Evolutionary conservation across 2,113 vertebrate species (phyloP), one percentile per base, ranked within the genome.

Genomic region (Microcebus griseorufus): DNA sequence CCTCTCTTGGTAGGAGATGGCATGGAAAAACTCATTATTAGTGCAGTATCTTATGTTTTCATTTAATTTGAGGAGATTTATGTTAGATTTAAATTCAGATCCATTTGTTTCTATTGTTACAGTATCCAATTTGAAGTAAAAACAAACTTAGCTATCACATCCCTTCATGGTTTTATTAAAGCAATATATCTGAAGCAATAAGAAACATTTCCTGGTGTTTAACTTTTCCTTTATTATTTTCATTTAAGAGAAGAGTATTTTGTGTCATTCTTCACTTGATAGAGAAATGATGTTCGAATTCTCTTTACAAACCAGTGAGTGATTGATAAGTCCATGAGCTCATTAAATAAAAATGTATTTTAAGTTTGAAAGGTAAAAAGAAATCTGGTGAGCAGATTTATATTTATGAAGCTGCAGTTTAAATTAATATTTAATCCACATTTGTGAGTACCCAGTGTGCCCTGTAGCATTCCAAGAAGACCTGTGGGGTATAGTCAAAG

Each of bases 51-150:
- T 95, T 97, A 95, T 70, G 65, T 92, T 95, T 79, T 96, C 93
- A 84, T 78, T 97, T 91, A 96, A 96, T 93, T 81, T 94, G 82
- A 92, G 42, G 39, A 94, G 82, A 93, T 96, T 96, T 92, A 95
- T 89, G 89, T 84, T 90, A 87, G 39, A 95, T 93, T 97, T 91
- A 97, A 96, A 93, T 55, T 86, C 78, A 92, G 23, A 95, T 53
- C 5, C 58, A 75, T 76, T 96, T 96, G 79, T 60, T 85, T 97
- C 88, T 83, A 86, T 22, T 91, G 78, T 78, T 72, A 13, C 20
- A 94, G 76, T 58, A 75, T 39, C 29, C 81, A 75, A 64, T 95
- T 81, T 94, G 95, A 97, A 92, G 93, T 64, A 96, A 96, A 97
- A 92, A 96, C 62, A 92, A 73, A 94, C 81, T 67, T 39, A 90